phyloP scores from a whole-genome alignment of 2,797 vertebrate species.

The Anas bahamensis region DNA sequence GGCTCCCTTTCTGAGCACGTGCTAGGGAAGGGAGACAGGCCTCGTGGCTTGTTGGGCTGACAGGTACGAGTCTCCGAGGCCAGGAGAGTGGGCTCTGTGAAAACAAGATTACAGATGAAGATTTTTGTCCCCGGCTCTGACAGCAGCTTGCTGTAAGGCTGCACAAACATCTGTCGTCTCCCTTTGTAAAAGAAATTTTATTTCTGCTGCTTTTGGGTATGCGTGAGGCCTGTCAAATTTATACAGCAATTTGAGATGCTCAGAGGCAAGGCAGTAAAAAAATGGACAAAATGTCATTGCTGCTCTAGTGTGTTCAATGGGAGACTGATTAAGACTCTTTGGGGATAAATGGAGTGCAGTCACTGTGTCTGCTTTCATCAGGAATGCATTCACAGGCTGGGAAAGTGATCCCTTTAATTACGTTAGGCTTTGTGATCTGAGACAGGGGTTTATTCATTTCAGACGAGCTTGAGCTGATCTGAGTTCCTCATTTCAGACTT shows the following conservation, averaged over 20 bases:
- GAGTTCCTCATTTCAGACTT: slow-evolving; percentile 82
- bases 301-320: not conserved
- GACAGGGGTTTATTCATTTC: slow-evolving; percentile 18
- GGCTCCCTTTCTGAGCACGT: not conserved
- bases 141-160: not conserved
- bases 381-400: not conserved
- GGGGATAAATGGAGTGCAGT: slow-evolving; percentile 12
- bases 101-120: not conserved
- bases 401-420: slow-evolving; percentile 42
- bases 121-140: not conserved
- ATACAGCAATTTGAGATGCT: not conserved
- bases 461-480: slow-evolving; percentile 2
- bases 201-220: not conserved
- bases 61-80: not conserved
- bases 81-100: not conserved
- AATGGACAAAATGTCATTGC: not conserved
- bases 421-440: slow-evolving; percentile 35
- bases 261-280: slow-evolving; percentile 1
- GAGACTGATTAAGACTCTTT: slow-evolving; percentile 15
- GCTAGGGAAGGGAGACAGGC: not conserved
- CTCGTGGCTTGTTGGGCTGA: not conserved
- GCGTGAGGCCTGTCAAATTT: not conserved
- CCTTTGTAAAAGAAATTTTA: not conserved
- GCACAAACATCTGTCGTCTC: not conserved
- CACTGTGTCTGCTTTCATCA: not conserved